phyloP scores from a whole-genome alignment of 1,140 invertebrate genomes.

The Oryzaephilus surinamensis region DNA sequence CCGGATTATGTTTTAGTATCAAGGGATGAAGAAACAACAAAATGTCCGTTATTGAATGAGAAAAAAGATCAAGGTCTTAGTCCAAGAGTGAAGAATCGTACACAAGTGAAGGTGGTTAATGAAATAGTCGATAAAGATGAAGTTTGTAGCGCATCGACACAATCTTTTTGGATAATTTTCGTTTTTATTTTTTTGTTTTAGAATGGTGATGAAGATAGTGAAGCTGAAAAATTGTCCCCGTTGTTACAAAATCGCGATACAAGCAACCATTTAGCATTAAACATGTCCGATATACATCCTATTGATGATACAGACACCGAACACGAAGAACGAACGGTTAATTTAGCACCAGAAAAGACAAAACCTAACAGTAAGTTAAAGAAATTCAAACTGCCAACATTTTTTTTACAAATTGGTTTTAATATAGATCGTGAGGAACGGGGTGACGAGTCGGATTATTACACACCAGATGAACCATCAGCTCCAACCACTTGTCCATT shows the following conservation, averaged over 20 bases:
- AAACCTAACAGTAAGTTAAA: conserved; percentile 16
- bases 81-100: conserved; percentile 32
- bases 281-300: conserved; percentile 40
- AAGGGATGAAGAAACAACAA: conserved; percentile 37
- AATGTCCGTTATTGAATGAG: conserved; percentile 34
- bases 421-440: conserved; percentile 13
- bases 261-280: conserved; percentile 28
- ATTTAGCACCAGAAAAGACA: conserved; percentile 1
- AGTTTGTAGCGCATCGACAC: too few relatives aligned
- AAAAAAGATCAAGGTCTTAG: conserved; percentile 32
- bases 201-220: conserved; percentile 59
- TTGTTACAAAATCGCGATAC: conserved; percentile 39
- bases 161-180: too few relatives aligned
- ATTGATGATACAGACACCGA: conserved; percentile 46
- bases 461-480: conserved; percentile 57
- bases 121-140: conserved; percentile 44
- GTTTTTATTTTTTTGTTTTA: too few relatives aligned
- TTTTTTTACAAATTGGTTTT: conserved; percentile 1
- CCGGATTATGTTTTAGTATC: conserved; percentile 49
- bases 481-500: conserved; percentile 40
- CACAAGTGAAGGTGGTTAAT: conserved; percentile 42
- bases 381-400: conserved; percentile 10
- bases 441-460: conserved; percentile 59
- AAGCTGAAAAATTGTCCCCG: conserved; percentile 68
- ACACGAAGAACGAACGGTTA: conserved; percentile 14